A percentile compares a stretch with the other conserved stretches of the same genome.
Conservation (phyloP, 1,140 invertebrate genomes). For the Bombyx mori region ASM3026992v2 NC_085113.1:8963001-8963500, state of each 20-base stretch:
- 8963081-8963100: conserved; percentile 19
- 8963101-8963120: conserved; percentile 13
- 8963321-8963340: conserved; percentile 18
- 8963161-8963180: neutral
- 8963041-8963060: conserved; percentile 24
- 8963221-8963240: conserved; percentile 8
- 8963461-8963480: conserved; percentile 42
- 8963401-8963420: conserved; percentile 58
- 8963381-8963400: conserved; percentile 62
- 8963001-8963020: conserved; percentile 34
- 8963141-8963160: conserved; percentile 6
- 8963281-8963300: conserved; percentile 23
- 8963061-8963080: conserved; percentile 18
- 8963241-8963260: conserved; percentile 12
- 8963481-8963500: conserved; percentile 48
- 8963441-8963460: conserved; percentile 47
- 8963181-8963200: conserved; percentile 6
- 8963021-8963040: conserved; percentile 6
- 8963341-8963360: conserved; percentile 33
- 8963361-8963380: conserved; percentile 32
- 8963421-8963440: conserved; percentile 57
- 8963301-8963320: conserved; percentile 25
- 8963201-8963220: conserved; percentile 8
- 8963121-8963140: conserved; percentile 8
- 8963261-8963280: conserved; percentile 26